Conservation (phyloP, 2,888 invertebrate genomes). For the Argyra leucocephala region DNA sequence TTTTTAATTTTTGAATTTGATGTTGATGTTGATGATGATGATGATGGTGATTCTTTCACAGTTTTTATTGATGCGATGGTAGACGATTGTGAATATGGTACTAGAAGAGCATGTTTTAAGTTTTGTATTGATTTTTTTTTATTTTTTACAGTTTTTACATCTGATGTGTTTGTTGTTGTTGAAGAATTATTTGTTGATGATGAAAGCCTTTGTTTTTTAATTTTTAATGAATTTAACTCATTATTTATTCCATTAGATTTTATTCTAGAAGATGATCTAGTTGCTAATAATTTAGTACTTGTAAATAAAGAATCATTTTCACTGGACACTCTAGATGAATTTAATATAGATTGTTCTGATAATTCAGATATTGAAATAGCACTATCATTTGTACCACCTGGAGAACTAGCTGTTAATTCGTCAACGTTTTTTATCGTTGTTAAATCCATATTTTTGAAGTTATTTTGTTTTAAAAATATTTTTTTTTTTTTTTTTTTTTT, state of each 20-base stretch:
- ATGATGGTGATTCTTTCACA: neutral
- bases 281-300: too few species aligned
- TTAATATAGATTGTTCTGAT: neutral
- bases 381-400: neutral
- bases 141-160: neutral
- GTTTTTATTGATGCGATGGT: too few species aligned
- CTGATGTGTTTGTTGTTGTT: neutral
- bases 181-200: neutral
- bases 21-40: neutral
- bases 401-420: neutral
- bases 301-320: neutral
- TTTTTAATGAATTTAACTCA: neutral
- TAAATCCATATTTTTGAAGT: neutral
- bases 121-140: neutral
- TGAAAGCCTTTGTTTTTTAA: neutral
- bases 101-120: neutral
- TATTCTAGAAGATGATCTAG: neutral
- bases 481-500: neutral
- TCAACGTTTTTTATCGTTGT: neutral
- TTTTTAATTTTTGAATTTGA: slow-evolving; percentile 9
- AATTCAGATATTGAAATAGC: slow-evolving; percentile 2
- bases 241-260: neutral
- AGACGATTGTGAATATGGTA: neutral
- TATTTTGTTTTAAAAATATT: too few species aligned
- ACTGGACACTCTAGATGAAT: neutral